These are phyloP conservation scores for Drosophila arawakana DNA, from an alignment of 1,140 invertebrate species.

Conservation along the genomic window DNA sequence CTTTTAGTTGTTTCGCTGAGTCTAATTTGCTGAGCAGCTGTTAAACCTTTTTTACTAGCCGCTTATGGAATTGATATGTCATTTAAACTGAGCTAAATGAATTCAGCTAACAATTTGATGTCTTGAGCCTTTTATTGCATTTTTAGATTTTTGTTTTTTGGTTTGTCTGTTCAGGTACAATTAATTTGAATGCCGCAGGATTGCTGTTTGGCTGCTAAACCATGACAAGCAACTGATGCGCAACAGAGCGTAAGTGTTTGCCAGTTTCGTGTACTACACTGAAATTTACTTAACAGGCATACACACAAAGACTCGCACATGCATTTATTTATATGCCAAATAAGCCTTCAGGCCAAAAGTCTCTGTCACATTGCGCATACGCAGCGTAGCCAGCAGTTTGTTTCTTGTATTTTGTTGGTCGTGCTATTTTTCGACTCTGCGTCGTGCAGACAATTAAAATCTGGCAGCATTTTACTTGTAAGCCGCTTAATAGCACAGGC, in stretches of 20 bases:
- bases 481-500: conserved; percentile 65
- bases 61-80: not conserved
- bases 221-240: conserved; percentile 57
- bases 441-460: conserved; percentile 66
- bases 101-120: too few relatives aligned
- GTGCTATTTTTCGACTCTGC: conserved; percentile 1
- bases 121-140: conserved; percentile 11
- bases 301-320: conserved; percentile 1
- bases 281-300: conserved; percentile 51
- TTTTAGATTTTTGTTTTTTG: not conserved
- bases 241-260: conserved; percentile 58
- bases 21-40: too few relatives aligned
- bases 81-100: not conserved
- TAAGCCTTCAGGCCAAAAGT: conserved; percentile 33
- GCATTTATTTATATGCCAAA: conserved; percentile 15
- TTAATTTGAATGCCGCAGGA: conserved; percentile 45
- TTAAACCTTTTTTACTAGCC: not conserved
- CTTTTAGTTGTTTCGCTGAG: too few relatives aligned
- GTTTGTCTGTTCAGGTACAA: conserved; percentile 13
- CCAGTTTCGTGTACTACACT: conserved; percentile 42
- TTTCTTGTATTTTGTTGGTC: conserved; percentile 21
- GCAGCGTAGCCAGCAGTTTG: conserved; percentile 32
- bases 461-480: conserved; percentile 67
- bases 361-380: conserved; percentile 54
- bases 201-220: conserved; percentile 50